Conservation (phyloP, 2,113 vertebrate genomes). For the Murina feae region DNA sequence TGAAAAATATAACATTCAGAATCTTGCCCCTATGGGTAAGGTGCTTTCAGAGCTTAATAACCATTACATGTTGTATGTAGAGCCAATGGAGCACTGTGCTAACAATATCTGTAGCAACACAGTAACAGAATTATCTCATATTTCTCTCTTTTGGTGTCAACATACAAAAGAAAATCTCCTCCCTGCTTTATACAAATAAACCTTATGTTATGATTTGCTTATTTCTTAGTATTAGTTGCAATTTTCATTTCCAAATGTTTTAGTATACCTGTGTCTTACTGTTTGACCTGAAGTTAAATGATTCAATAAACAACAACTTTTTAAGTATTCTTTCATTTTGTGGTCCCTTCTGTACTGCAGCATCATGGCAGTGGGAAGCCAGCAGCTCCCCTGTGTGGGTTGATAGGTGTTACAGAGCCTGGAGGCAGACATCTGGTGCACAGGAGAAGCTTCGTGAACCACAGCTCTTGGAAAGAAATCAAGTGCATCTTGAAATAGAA, state of each 20-base stretch:
- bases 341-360: background rate
- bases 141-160: background rate
- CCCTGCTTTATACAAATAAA: constrained; percentile 14
- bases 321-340: background rate
- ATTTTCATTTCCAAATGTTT: constrained; percentile 36
- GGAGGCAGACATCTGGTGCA: background rate
- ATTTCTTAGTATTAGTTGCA: background rate
- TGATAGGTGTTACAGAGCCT: constrained; percentile 27
- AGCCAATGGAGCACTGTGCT: background rate
- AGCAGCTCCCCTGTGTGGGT: background rate
- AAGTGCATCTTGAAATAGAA: constrained; percentile 47
- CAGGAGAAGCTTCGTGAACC: background rate
- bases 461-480: constrained; percentile 1
- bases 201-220: constrained; percentile 15
- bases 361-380: background rate
- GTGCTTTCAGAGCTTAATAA: background rate
- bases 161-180: background rate
- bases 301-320: constrained; percentile 16
- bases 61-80: background rate
- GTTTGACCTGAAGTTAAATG: constrained; percentile 10
- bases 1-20: background rate
- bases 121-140: background rate
- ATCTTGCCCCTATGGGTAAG: background rate
- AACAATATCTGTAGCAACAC: background rate
- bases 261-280: background rate